These are phyloP conservation scores for Emydoidea blandingii DNA, from an alignment of 2,797 vertebrate species.

Conservation along the genomic window DNA sequence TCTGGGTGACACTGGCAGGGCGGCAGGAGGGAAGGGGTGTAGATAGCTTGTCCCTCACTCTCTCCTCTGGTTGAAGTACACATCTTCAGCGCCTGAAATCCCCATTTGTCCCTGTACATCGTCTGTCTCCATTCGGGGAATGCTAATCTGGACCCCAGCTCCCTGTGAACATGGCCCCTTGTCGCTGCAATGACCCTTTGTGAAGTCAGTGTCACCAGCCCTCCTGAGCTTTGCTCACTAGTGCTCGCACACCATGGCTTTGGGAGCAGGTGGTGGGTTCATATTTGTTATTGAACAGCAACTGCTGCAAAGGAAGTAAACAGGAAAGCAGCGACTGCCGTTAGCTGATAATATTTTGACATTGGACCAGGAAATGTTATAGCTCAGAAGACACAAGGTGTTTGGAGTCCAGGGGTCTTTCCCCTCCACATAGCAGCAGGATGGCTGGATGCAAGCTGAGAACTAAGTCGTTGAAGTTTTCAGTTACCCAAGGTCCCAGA, in stretches of 20 bases:
- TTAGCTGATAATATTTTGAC: background rate
- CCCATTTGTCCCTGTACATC: too few relatives aligned
- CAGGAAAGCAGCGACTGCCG: background rate
- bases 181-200: too few relatives aligned
- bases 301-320: background rate
- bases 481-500: background rate
- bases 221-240: too few relatives aligned
- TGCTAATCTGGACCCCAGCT: background rate
- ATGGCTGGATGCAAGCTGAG: background rate
- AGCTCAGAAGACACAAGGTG: background rate
- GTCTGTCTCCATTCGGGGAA: background rate
- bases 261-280: rapidly evolving
- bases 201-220: background rate
- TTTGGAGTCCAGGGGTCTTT: background rate
- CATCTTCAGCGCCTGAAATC: background rate
- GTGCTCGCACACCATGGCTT: too few relatives aligned
- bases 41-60: background rate
- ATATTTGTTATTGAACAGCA: rapidly evolving
- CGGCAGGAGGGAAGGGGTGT: background rate
- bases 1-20: too few relatives aligned
- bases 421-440: slow-evolving; percentile 10
- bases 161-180: background rate
- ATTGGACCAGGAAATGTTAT: background rate
- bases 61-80: background rate
- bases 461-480: too few relatives aligned